Evolutionary conservation across 2,113 vertebrate genomes (phyloP).

Genomic region (Coptodon rendalli): DNA sequence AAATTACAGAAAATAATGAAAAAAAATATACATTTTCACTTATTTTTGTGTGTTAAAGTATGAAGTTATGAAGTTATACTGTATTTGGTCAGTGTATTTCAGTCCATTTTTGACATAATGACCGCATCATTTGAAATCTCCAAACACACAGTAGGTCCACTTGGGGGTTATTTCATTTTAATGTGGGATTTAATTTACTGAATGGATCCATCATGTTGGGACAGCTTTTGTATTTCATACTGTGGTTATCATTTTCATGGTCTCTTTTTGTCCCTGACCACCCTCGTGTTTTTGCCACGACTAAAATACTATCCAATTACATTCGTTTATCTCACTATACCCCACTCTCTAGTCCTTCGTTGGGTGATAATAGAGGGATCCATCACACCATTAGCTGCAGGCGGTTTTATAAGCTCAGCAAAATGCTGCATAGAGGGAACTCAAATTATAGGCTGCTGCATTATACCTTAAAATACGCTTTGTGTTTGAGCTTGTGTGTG

Average conservation of each 20-base stretch:
- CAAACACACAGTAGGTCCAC: background rate
- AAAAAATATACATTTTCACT: background rate
- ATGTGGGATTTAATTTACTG: background rate
- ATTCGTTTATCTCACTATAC: constrained; percentile 55
- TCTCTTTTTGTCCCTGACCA: constrained; percentile 15
- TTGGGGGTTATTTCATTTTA: background rate
- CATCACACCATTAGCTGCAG: constrained; percentile 70
- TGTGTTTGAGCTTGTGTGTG: constrained; percentile 29
- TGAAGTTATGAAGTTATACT: background rate
- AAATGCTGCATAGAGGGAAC: constrained; percentile 59
- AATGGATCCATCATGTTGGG: background rate
- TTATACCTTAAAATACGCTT: constrained; percentile 63
- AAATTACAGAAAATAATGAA: background rate
- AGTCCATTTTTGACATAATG: background rate
- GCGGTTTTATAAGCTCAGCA: constrained; percentile 68
- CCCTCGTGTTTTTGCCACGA: constrained; percentile 34
- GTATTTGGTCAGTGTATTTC: background rate
- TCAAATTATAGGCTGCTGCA: constrained; percentile 59
- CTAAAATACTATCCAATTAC: constrained; percentile 69
- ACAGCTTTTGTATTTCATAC: constrained; percentile 14
- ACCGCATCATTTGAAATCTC: background rate
- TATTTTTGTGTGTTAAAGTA: background rate
- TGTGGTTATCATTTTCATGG: constrained; percentile 8
- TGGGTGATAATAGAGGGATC: constrained; percentile 67
- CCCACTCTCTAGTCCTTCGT: constrained; percentile 36